Base-by-base conservation (phyloP, 2,797 vertebrate species). In the Xenentodon cancila region DNA sequence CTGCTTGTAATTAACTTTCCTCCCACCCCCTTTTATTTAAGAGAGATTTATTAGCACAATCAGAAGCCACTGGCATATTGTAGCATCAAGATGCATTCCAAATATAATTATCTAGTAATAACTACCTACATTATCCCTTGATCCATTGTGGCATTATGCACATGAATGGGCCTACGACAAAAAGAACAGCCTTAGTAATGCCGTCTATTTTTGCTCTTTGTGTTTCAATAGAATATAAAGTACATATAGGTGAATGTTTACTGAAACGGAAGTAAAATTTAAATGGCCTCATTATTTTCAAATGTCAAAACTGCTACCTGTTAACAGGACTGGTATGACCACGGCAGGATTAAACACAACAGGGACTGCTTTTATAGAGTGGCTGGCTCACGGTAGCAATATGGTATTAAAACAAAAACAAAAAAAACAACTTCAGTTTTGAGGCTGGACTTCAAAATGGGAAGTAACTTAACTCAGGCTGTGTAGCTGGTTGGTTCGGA, bases 401-500 rank as follows among this genome's bases (percentile, higher is more conserved):
- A 71, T 22, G 45, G 43, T 22, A 43, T n/a, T 54, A 57, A 51
- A 37, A 40, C 1, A 40, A 15, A 15, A 15, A 40, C 3, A 37
- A 37, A 12, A 11, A 37, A 37, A 13, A 37, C n/a, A 13, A 37
- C 34, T 40, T 18, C 49, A 43, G 47, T 40, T 78, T 81, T 85
- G 88, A 88, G 89, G 89, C 91, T 85, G 86, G 88, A 57, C 73
- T 84, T 92, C 84, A 84, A 84, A 72, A 72, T 37, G 6, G 66
- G 63, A 54, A 53, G 47, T n/a, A 53, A 40, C 13, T 15, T 40
- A 40, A 56, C 73, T 83, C 75, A 79, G 77, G 77, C 75, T 52
- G 71, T 55, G 51, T 44, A 34, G 73, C 45, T 75, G 20, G 56
- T 61, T 58, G 60, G 37, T 40, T 60, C 20, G 11, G 45, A 66